phyloP scores from a whole-genome alignment of 1,140 invertebrate genomes.

The Aphaenogaster floridana region DNA sequence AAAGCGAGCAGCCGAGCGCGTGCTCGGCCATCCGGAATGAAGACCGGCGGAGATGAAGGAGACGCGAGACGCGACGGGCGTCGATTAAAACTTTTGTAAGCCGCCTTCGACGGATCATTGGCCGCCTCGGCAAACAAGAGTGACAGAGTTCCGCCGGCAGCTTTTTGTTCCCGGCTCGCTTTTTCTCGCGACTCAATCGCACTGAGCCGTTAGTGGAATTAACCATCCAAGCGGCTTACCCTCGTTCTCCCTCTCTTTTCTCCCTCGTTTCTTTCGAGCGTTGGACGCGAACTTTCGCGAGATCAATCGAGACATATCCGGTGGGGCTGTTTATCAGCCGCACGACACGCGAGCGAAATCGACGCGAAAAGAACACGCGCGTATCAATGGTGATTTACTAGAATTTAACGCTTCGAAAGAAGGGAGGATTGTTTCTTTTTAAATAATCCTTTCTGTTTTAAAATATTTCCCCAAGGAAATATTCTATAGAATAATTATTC shows the following conservation, averaged over 20 bases:
- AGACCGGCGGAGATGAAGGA: constrained; percentile 20
- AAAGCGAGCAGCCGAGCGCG: constrained; percentile 23
- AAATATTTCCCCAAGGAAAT: neutral
- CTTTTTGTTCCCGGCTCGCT: constrained; percentile 70
- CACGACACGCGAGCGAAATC: constrained; percentile 19
- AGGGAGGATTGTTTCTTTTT: neutral
- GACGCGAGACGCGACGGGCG: constrained; percentile 66
- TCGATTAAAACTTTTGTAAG: constrained; percentile 85
- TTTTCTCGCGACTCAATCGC: constrained; percentile 63
- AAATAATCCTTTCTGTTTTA: neutral
- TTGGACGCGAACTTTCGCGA: constrained; percentile 29
- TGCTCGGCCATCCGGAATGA: constrained; percentile 48
- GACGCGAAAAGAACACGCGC: neutral
- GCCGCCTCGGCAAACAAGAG: constrained; percentile 75
- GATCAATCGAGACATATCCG: constrained; percentile 44
- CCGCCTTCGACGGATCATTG: constrained; percentile 79
- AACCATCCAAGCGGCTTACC: constrained; percentile 38
- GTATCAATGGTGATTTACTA: neutral
- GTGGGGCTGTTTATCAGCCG: constrained; percentile 32
- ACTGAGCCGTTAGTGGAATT: constrained; percentile 72
- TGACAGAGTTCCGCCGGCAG: constrained; percentile 77
- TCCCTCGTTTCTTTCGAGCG: neutral
- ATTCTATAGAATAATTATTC: too few relatives aligned
- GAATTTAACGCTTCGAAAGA: neutral
- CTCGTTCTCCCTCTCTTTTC: constrained; percentile 12